phyloP scores from a whole-genome alignment of 2,888 invertebrate genomes.

The Trichacis sp. region DNA sequence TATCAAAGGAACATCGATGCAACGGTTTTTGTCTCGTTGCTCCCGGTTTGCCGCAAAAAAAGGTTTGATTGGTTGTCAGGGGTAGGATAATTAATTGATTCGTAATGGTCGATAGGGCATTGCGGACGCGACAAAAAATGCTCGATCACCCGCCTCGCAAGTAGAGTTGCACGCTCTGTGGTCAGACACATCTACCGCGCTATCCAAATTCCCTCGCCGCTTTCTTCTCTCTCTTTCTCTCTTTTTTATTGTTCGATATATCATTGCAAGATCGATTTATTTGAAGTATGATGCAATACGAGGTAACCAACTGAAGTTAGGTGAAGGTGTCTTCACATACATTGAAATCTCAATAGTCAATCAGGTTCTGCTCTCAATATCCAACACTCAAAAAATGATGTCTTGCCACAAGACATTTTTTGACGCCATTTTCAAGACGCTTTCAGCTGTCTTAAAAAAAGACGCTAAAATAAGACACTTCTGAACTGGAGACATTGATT shows the following conservation, averaged over 20 bases:
- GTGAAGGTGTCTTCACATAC: too few relatives aligned
- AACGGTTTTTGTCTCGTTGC: not conserved
- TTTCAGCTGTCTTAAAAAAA: too few relatives aligned
- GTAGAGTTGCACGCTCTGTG: slow-evolving; percentile 1
- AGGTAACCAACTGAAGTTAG: too few relatives aligned
- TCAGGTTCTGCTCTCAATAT: too few relatives aligned
- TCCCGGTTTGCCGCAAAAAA: not conserved
- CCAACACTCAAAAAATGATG: too few relatives aligned
- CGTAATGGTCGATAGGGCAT: not conserved
- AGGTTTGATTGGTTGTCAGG: slow-evolving; percentile 2
- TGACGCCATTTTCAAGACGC: too few relatives aligned
- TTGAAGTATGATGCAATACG: slow-evolving; percentile 1
- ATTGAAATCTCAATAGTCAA: too few relatives aligned
- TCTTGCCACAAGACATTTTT: too few relatives aligned
- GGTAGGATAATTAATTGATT: slow-evolving; percentile 4
- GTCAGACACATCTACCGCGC: not conserved
- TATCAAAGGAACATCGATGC: slow-evolving; percentile 2
- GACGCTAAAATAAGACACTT: too few relatives aligned
- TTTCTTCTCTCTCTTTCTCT: not conserved
- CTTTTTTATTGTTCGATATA: not conserved
- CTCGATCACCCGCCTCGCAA: not conserved
- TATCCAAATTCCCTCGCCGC: not conserved
- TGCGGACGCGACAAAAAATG: not conserved
- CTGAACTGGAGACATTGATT: too few relatives aligned
- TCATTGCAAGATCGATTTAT: not conserved